Evolutionary conservation across 2,888 invertebrate genomes (phyloP), one percentile per base, ranked within the genome.

Genomic region (Parasteatoda lunata): DNA sequence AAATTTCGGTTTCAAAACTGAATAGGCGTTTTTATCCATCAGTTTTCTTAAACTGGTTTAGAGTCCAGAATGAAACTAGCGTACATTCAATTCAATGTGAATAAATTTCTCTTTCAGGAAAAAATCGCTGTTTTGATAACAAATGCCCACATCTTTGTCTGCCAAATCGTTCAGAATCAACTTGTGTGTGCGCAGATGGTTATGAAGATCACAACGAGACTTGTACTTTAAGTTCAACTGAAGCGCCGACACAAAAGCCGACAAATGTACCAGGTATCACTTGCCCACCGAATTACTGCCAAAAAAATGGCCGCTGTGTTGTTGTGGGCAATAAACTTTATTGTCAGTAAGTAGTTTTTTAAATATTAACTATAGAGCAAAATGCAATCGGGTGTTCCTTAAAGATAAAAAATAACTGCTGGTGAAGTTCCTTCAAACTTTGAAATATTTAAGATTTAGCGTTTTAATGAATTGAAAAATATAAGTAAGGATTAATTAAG

Each of bases 101-200:
- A 30, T 1, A 30, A 30, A 3, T 59, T 7, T 4, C 9, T 89
- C 47, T 73, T 76, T 77, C 91, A 91, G 90, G 90, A 11, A 88
- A 90, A 3, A 94, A 96, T 92, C 95, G 95, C 0, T 97, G 97
- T 91, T 91, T 91, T 11, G 90, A 92, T 8, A 92, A 94, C 30
- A 92, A 92, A 9, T 97, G 97, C 91, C 94, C 95, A 1, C 95
- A 97, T 90, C 92, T 97, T 30, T 97, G 97, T 90, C 92, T 97
- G 54, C 92, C 96, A 77, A 93, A 93, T 1, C 94, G 94, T 0
- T 92, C 93, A 8, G 91, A 90, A 0, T 94, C 94, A 88, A 92
- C 93, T 0, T 97, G 97, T 91, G 95, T 94, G 0, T 97, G 97
- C 90, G 95, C 96, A 0, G 94, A 95, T 70, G 95, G 95, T 45